Evolutionary conservation across 2,888 invertebrate genomes (phyloP).

Genomic region (Electrophaes corylata): DNA sequence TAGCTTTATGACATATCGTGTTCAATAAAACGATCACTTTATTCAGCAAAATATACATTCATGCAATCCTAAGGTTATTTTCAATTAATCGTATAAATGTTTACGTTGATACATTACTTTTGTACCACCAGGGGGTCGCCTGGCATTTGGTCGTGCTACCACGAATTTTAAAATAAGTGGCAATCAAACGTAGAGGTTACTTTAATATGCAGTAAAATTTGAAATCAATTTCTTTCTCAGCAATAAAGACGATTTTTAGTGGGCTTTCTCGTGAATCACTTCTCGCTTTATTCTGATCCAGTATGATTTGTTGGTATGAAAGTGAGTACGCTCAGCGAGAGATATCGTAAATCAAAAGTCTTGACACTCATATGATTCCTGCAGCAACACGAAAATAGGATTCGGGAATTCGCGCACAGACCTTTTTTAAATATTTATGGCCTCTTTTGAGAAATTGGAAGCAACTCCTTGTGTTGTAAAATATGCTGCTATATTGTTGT

Average conservation of each 20-base stretch:
- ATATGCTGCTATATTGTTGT: conserved; percentile 26
- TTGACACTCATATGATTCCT: conserved; percentile 56
- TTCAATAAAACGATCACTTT: conserved; percentile 22
- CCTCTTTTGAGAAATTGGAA: conserved; percentile 31
- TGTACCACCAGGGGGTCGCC: conserved; percentile 63
- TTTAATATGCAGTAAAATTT: conserved; percentile 82
- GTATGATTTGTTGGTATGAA: conserved; percentile 69
- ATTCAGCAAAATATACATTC: conserved; percentile 25
- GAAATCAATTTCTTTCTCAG: conserved; percentile 76
- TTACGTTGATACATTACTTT: conserved; percentile 67
- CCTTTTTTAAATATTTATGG: conserved; percentile 46
- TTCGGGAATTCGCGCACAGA: conserved; percentile 32
- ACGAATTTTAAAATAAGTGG: conserved; percentile 60
- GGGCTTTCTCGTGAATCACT: conserved; percentile 67
- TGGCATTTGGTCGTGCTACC: conserved; percentile 40
- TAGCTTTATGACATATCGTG: conserved; percentile 18
- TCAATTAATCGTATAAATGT: conserved; percentile 71
- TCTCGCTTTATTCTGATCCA: conserved; percentile 35
- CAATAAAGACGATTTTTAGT: conserved; percentile 71
- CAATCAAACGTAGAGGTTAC: conserved; percentile 76
- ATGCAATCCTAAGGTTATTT: conserved; percentile 54
- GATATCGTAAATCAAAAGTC: conserved; percentile 71
- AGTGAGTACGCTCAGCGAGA: conserved; percentile 72
- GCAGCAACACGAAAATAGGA: conserved; percentile 47
- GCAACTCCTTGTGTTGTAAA: conserved; percentile 34